Conservation (phyloP, 2,888 invertebrate genomes). For the Dasysyrphus albostriatus region DNA sequence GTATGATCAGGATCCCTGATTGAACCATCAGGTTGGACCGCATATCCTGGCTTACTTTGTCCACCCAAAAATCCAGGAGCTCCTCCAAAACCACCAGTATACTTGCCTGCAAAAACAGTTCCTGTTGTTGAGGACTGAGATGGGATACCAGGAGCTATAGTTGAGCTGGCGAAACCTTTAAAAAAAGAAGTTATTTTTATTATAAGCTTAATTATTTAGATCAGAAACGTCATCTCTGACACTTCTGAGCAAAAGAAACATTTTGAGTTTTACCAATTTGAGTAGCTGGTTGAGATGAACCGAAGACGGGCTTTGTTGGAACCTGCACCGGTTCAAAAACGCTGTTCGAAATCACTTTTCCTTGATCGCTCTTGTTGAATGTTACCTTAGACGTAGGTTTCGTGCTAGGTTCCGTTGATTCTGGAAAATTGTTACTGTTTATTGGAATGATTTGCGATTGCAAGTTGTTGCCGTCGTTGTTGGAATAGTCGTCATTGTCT, state of each 20-base stretch:
- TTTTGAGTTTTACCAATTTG: neutral
- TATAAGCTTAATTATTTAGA: neutral
- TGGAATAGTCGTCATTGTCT: conserved; percentile 62
- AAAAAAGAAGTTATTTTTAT: neutral
- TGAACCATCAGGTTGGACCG: conserved; percentile 76
- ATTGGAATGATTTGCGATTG: conserved; percentile 78
- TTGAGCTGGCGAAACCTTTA: conserved; percentile 53
- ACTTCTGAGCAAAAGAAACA: neutral
- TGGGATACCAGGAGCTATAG: neutral
- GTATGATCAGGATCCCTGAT: conserved; percentile 75
- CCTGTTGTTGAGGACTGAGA: neutral
- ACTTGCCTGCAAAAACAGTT: conserved; percentile 77
- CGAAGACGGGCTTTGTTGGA: conserved; percentile 79
- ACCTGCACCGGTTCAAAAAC: conserved; percentile 63
- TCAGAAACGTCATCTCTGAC: neutral
- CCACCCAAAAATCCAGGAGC: conserved; percentile 78
- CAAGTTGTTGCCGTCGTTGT: conserved; percentile 18
- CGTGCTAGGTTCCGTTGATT: conserved; percentile 78
- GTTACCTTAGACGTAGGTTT: conserved; percentile 78
- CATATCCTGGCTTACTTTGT: conserved; percentile 77
- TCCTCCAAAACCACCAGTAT: conserved; percentile 82
- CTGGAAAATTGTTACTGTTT: conserved; percentile 81
- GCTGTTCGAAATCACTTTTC: conserved; percentile 81
- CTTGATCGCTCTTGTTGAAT: conserved; percentile 82
- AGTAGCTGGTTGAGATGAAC: neutral